Evolutionary conservation across 2,888 invertebrate species (phyloP).

Genomic region (Aphodius sticticus): DNA sequence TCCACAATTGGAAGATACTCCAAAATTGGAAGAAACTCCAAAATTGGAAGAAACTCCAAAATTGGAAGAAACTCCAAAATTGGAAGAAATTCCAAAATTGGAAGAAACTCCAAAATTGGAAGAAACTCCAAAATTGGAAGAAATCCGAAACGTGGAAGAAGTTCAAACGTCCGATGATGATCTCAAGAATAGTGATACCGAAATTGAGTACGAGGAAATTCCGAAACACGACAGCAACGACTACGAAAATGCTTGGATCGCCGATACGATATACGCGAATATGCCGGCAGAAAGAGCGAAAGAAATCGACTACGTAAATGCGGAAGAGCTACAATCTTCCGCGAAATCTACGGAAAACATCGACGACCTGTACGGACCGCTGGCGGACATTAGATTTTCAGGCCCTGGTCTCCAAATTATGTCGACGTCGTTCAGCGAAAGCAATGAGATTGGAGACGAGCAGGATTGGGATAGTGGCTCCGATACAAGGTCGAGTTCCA

Average conservation of each 20-base stretch:
- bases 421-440: constrained; percentile 62
- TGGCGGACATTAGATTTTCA: constrained; percentile 58
- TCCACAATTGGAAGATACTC: constrained; percentile 12
- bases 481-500: constrained; percentile 75
- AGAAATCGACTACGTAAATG: constrained; percentile 22
- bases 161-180: neutral
- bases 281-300: constrained; percentile 24
- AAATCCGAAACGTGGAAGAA: neutral
- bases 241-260: constrained; percentile 58
- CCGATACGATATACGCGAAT: constrained; percentile 46
- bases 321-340: constrained; percentile 9
- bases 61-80: neutral
- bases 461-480: constrained; percentile 78
- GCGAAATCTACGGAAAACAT: constrained; percentile 17
- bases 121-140: neutral
- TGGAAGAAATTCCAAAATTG: neutral
- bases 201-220: constrained; percentile 46
- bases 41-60: neutral
- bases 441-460: constrained; percentile 63
- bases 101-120: constrained; percentile 14
- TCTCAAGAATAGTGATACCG: constrained; percentile 26
- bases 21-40: neutral
- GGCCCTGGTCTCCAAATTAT: constrained; percentile 57
- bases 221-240: constrained; percentile 62
- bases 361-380: constrained; percentile 53